Percentiles rank a stretch among this genome's conserved stretches.
phyloP scores from a whole-genome alignment of 2,888 invertebrate genomes.

The Biston betularia region DNA sequence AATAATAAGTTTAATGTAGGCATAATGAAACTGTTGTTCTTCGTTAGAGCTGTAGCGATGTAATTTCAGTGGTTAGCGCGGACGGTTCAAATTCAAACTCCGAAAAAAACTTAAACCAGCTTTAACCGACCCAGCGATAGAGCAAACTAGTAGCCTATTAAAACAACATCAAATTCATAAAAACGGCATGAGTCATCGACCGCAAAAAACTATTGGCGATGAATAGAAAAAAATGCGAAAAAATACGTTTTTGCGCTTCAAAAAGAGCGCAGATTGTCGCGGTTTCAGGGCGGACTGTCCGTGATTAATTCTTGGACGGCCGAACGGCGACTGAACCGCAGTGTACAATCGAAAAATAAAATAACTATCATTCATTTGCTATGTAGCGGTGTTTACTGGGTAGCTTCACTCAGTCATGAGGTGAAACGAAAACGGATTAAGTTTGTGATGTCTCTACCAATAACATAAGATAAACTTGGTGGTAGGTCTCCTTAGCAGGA shows the following conservation, averaged over 20 bases:
- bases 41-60: background rate
- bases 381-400: conserved; percentile 62
- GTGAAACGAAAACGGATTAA: too few species aligned
- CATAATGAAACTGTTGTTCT: too few species aligned
- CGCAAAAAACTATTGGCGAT: conserved; percentile 82
- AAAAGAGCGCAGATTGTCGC: conserved; percentile 81
- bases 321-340: conserved; percentile 68
- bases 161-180: conserved; percentile 61
- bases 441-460: too few species aligned
- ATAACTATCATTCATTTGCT: conserved; percentile 82
- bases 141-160: conserved; percentile 49
- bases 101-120: background rate
- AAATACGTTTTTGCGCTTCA: conserved; percentile 62
- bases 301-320: conserved; percentile 83
- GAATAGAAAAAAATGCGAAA: conserved; percentile 71
- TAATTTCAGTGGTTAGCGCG: too few species aligned
- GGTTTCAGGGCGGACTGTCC: conserved; percentile 66
- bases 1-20: background rate
- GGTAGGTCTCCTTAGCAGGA: too few species aligned
- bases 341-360: conserved; percentile 82
- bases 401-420: conserved; percentile 64
- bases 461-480: too few species aligned
- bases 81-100: too few species aligned
- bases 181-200: conserved; percentile 72
- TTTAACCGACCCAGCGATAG: background rate